Evolutionary conservation across 2,113 vertebrate genomes (phyloP), one percentile per base, ranked within the genome.

Genomic region (Pholis gunnellus): DNA sequence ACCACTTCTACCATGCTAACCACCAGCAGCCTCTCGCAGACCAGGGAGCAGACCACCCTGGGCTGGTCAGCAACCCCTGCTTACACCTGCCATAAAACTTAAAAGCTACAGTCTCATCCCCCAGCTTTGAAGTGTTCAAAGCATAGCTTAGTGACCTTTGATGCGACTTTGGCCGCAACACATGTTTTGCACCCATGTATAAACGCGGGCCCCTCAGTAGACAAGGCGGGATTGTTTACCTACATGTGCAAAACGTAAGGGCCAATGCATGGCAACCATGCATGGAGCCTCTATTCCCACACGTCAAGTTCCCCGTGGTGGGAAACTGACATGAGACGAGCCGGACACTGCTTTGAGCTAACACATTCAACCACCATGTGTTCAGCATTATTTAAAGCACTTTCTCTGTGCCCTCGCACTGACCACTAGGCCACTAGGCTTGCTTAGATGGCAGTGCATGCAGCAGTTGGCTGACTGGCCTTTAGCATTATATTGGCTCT

Each of bases 11-110:
- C 86, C 87, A 83, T 29, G 72, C 88, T 87, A 86, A 89, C 78
- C 89, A 89, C 85, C 88, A 89, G 87, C 87, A 93, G 83, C 88
- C 83, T 87, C 82, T 72, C 74, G 88, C 90, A 88, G 93, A 93
- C 94, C 93, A 91, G 86, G 92, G 94, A 86, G 93, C 91, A 95
- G 95, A 96, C 96, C 95, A 97, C 96, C 96, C 95, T 94, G 93
- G 91, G 95, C 88, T 96, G 97, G 96, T 96, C 96, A 96, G 96
- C 95, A 95, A 96, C 95, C 96, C 97, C 96, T 95, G 93, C 95
- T 96, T 96, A 95, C 96, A 97, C 97, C 96, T 99, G 97, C 96
- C 94, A 94, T 98, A 97, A 98, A 98, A 97, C 96, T 97, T 98
- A 96, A 97, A 96, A 96, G 92, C 96, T 96, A 96, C 93, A 93